phyloP scores from a whole-genome alignment of 1,140 invertebrate genomes.

The Dendrolimus punctatus region DNA sequence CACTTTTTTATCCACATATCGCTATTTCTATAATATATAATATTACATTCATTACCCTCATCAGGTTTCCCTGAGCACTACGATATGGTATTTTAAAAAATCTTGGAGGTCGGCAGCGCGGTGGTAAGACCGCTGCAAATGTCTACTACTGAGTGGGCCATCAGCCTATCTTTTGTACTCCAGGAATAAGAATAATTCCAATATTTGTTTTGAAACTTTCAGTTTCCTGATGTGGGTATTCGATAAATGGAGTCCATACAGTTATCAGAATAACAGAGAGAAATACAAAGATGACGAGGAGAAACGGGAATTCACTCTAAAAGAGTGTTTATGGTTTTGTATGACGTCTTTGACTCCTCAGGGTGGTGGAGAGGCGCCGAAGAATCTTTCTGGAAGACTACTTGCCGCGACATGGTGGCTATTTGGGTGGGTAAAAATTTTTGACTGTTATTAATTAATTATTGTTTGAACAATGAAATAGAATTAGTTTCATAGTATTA shows the following conservation, averaged over 20 bases:
- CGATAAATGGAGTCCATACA: constrained; percentile 96
- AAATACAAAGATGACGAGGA: constrained; percentile 96
- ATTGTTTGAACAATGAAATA: too few species aligned
- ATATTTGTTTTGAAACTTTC: constrained; percentile 17
- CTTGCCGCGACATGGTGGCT: constrained; percentile 98
- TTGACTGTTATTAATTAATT: too few species aligned
- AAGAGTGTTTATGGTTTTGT: constrained; percentile 98
- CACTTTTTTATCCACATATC: too few species aligned
- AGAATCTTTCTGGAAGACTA: constrained; percentile 92
- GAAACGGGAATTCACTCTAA: constrained; percentile 95
- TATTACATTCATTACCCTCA: too few species aligned
- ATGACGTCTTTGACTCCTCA: constrained; percentile 98
- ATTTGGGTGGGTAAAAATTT: constrained; percentile 79
- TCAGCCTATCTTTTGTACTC: background rate
- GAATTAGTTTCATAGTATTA: too few species aligned
- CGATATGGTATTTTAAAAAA: too few species aligned
- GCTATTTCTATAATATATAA: too few species aligned
- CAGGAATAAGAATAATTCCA: background rate
- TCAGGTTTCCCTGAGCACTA: too few species aligned
- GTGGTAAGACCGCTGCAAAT: too few species aligned
- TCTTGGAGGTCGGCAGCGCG: too few species aligned
- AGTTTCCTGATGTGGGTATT: constrained; percentile 96
- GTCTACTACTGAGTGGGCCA: too few species aligned
- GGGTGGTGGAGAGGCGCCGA: constrained; percentile 96
- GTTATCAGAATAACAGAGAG: constrained; percentile 94